A percentile compares a stretch with the other conserved stretches of the same genome.
These are phyloP conservation scores for Leucophenga maculata DNA, from an alignment of 2,888 invertebrate genomes.

Conservation along the genomic window DNA sequence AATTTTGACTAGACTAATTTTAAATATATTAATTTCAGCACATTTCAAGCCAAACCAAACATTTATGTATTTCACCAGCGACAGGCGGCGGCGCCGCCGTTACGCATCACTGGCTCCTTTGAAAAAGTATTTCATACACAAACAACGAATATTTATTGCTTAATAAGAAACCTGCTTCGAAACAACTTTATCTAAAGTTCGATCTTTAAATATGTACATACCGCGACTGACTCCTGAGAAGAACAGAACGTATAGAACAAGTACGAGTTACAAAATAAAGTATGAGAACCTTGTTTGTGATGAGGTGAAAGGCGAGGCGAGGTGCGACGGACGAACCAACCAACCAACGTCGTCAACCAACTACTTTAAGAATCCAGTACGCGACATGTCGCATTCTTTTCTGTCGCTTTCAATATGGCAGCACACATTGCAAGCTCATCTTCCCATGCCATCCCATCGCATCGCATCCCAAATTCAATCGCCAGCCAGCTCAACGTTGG, in stretches of 20 bases:
- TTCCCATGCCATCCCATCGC: no score
- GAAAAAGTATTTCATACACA: conserved; percentile 27
- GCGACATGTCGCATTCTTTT: conserved; percentile 21
- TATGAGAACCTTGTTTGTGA: background rate
- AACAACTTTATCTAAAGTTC: conserved; percentile 36
- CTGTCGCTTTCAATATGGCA: background rate
- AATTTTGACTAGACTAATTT: no score
- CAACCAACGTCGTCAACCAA: background rate
- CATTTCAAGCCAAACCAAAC: background rate
- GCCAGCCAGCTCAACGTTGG: background rate
- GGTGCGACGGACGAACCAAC: no score
- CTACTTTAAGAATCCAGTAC: no score
- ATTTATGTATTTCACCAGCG: no score
- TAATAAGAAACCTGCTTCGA: conserved; percentile 55
- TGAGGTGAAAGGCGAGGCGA: background rate
- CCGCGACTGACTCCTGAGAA: conserved; percentile 25
- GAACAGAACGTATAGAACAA: background rate
- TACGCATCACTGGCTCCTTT: conserved; percentile 4
- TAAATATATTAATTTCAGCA: background rate
- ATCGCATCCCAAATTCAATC: background rate
- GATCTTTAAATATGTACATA: conserved; percentile 21
- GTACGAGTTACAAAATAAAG: background rate
- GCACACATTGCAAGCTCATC: background rate
- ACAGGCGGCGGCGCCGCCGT: no score
- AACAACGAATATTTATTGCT: conserved; percentile 48